Evolutionary conservation across 2,113 vertebrate genomes (phyloP).

Genomic region (Cyprinodon variegatus): DNA sequence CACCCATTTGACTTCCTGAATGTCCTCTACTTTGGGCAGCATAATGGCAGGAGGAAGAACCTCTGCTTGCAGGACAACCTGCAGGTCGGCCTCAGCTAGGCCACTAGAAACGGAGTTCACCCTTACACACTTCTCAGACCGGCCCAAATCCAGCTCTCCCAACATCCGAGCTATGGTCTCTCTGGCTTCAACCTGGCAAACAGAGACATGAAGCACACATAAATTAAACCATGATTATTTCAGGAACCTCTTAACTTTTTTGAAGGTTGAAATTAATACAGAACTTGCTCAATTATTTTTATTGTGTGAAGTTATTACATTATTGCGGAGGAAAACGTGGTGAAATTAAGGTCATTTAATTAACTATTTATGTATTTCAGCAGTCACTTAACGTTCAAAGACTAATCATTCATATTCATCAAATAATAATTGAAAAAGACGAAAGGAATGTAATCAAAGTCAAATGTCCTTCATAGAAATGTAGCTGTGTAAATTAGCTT

Average conservation of each 20-base stretch:
- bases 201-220: slow-evolving; percentile 1
- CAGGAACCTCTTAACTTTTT: neutral
- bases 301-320: neutral
- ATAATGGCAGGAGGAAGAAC: slow-evolving; percentile 92
- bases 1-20: slow-evolving; percentile 91
- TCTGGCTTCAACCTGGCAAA: slow-evolving; percentile 87
- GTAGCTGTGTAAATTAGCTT: neutral
- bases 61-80: slow-evolving; percentile 82
- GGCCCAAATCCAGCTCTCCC: slow-evolving; percentile 84
- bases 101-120: slow-evolving; percentile 94
- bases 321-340: neutral
- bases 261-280: slow-evolving; percentile 1
- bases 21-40: slow-evolving; percentile 93
- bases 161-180: slow-evolving; percentile 85
- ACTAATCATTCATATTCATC: neutral
- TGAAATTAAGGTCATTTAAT: neutral
- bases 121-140: slow-evolving; percentile 91
- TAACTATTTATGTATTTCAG: neutral
- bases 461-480: slow-evolving; percentile 18
- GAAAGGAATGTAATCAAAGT: slow-evolving; percentile 6
- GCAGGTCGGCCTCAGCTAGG: slow-evolving; percentile 88
- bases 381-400: neutral
- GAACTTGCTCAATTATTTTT: neutral
- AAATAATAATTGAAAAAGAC: neutral
- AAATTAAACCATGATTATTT: neutral